Evolutionary conservation across 1,140 invertebrate genomes (phyloP).

Genomic region (Trichomalopsis sarcophagae): DNA sequence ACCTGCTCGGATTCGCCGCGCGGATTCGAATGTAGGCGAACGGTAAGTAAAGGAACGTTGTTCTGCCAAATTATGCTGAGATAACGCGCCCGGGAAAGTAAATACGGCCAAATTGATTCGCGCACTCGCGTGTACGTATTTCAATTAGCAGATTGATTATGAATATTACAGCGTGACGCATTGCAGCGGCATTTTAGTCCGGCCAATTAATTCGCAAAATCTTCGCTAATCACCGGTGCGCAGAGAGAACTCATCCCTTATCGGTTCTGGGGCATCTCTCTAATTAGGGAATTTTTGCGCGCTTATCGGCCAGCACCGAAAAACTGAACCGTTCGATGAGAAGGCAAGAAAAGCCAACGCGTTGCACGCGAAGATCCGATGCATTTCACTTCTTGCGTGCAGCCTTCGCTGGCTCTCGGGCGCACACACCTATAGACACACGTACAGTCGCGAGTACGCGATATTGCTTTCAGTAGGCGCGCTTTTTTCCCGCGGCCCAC

Average conservation of each 20-base stretch:
- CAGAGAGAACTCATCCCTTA: neutral
- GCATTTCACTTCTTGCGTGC: conserved; percentile 46
- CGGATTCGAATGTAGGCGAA: too few species aligned
- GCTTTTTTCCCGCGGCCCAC: conserved; percentile 18
- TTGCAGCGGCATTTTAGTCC: neutral
- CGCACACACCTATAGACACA: neutral
- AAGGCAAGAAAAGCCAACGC: conserved; percentile 29
- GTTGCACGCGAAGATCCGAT: conserved; percentile 6
- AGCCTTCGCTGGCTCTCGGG: neutral
- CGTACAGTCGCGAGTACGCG: conserved; percentile 5
- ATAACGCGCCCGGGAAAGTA: conserved; percentile 11
- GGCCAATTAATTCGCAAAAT: neutral
- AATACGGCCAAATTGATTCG: conserved; percentile 11
- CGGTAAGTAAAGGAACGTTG: too few species aligned
- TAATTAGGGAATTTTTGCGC: conserved; percentile 31
- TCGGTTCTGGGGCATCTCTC: conserved; percentile 41
- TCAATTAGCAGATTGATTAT: conserved; percentile 25
- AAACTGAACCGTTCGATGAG: conserved; percentile 9
- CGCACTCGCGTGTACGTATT: neutral
- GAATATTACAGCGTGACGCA: neutral
- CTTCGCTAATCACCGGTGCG: neutral
- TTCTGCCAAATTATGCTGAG: conserved; percentile 7
- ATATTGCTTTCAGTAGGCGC: conserved; percentile 38
- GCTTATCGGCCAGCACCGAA: neutral
- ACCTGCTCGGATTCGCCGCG: too few species aligned